Evolutionary conservation across 2,888 invertebrate genomes (phyloP), one percentile per base, ranked within the genome.

Genomic region (Phaonia tiefii): DNA sequence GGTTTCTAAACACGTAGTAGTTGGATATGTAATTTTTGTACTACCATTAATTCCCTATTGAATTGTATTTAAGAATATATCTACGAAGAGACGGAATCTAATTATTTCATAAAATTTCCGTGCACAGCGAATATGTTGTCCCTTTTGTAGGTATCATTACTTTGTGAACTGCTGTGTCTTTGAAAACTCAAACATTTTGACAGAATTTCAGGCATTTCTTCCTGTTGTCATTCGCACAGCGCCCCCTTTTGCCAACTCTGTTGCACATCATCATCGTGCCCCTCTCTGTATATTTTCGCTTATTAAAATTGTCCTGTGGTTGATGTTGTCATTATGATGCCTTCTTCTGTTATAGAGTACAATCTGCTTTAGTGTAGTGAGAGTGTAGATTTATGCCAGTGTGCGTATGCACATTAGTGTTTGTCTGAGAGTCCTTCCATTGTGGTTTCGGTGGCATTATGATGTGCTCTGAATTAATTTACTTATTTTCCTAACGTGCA

Each of bases 381-480:
- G 58, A 31, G n/a, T n/a, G n/a, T n/a, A n/a, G 31, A 15, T 58
- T 58, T 31, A n/a, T 0, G 15, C 58, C 31, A 13, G 56, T 56
- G 58, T 31, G 15, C 13, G 26, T 7, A 17, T 22, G 51, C 51
- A 22, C 20, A 22, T 22, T 11, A 17, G 7, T 15, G 58, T 13
- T 11, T 26, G 13, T 11, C 13, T n/a, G 26, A 56, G 37, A 58
- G 46, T 15, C 15, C 15, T 1, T 5, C 13, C n/a, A 5, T 42
- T 70, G 17, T 20, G 49, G 56, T 70, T 49, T 31, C 17, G 13
- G 11, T 60, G 49, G 39, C 51, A 75, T 67, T 69, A 60, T 69
- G 63, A 39, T 73, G 73, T 70, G 73, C 56, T 31, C 56, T 31
- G 73, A 74, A 73, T 76, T 80, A 73, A 73, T 76, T 76, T 58